Evolutionary conservation across 2,888 invertebrate genomes (phyloP).

Genomic region (Ennomos erosarius): DNA sequence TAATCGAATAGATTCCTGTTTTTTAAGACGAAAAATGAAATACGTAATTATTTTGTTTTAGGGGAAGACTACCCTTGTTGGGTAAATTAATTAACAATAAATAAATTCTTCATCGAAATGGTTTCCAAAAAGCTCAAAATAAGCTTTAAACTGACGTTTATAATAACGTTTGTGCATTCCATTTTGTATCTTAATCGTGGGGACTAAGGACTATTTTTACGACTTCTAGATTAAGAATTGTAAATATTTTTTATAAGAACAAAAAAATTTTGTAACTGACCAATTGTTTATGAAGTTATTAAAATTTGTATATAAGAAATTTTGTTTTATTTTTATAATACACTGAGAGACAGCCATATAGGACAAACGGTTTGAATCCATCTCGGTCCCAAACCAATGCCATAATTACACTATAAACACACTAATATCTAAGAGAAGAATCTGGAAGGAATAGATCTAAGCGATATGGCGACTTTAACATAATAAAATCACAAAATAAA

Average conservation of each 20-base stretch:
- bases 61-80: too few relatives aligned
- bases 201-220: conserved; percentile 54
- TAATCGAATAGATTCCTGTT: too few relatives aligned
- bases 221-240: conserved; percentile 54
- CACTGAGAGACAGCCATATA: too few relatives aligned
- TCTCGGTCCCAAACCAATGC: too few relatives aligned
- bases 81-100: background rate
- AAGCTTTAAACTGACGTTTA: conserved; percentile 24
- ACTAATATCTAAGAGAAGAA: too few relatives aligned
- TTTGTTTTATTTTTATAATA: conserved; percentile 12
- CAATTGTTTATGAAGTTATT: conserved; percentile 65
- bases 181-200: conserved; percentile 28
- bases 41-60: too few relatives aligned
- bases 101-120: background rate
- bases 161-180: conserved; percentile 24
- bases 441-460: too few relatives aligned
- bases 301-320: conserved; percentile 43
- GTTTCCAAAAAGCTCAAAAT: conserved; percentile 18
- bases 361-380: too few relatives aligned
- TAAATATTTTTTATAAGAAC: conserved; percentile 67
- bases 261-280: conserved; percentile 65
- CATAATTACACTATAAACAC: too few relatives aligned
- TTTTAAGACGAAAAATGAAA: too few relatives aligned
- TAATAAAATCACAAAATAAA: too few relatives aligned
- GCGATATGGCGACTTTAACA: too few relatives aligned